These are phyloP conservation scores for Dicentrarchus labrax DNA, from an alignment of 2,113 vertebrate species.

Conservation along the genomic window DNA sequence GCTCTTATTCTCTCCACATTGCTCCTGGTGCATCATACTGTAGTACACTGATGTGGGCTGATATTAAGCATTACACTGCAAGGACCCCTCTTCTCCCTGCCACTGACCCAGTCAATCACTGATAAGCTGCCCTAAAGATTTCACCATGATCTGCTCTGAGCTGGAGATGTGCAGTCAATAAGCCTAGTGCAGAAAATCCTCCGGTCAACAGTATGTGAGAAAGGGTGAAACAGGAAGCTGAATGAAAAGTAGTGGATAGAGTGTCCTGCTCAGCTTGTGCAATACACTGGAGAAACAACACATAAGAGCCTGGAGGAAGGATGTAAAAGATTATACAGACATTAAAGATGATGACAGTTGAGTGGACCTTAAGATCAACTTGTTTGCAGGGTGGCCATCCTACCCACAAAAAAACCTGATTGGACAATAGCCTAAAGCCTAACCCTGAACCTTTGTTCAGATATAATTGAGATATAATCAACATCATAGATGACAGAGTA, in stretches of 20 bases:
- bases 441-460: not conserved
- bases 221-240: not conserved
- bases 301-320: not conserved
- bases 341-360: not conserved
- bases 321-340: not conserved
- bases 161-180: slow-evolving; percentile 54
- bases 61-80: slow-evolving; percentile 28
- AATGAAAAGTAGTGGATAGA: not conserved
- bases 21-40: slow-evolving; percentile 22
- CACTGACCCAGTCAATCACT: slow-evolving; percentile 50
- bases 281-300: not conserved
- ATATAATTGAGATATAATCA: no score
- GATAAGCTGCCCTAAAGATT: slow-evolving; percentile 43
- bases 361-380: not conserved
- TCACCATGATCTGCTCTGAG: slow-evolving; percentile 37
- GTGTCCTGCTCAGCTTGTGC: not conserved
- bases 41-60: slow-evolving; percentile 21
- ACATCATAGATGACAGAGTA: not conserved
- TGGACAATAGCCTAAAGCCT: not conserved
- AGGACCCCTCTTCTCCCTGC: slow-evolving; percentile 20
- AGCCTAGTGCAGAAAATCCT: slow-evolving; percentile 34
- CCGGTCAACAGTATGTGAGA: not conserved
- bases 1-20: slow-evolving; percentile 15
- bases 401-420: not conserved
- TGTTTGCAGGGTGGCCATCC: not conserved